phyloP scores from a whole-genome alignment of 2,888 invertebrate genomes.

The Philhelius pedissequus region DNA sequence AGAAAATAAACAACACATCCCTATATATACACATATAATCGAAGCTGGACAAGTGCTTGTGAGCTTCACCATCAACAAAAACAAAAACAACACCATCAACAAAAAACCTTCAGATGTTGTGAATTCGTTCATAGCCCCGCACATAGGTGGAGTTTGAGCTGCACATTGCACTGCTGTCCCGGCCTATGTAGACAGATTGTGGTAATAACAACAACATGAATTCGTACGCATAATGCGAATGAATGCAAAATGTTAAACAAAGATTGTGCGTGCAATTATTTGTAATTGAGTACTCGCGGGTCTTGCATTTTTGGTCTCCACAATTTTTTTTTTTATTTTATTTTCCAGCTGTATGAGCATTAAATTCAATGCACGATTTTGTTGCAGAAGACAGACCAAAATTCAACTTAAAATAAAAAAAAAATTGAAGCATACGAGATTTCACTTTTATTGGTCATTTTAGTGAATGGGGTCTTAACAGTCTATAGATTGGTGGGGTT shows the following conservation, averaged over 20 bases:
- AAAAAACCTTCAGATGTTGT: conserved; percentile 43
- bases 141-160: neutral
- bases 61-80: neutral
- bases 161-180: neutral
- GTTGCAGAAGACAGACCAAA: neutral
- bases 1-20: neutral
- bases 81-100: neutral
- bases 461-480: conserved; percentile 22
- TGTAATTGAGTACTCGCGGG: conserved; percentile 67
- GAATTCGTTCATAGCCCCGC: neutral
- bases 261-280: conserved; percentile 69
- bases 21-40: neutral
- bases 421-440: conserved; percentile 27
- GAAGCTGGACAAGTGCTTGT: conserved; percentile 55
- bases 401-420: neutral
- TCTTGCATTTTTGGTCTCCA: conserved; percentile 22
- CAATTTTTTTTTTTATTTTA: neutral
- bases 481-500: neutral
- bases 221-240: conserved; percentile 64
- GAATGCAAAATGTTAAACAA: conserved; percentile 67
- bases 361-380: conserved; percentile 41
- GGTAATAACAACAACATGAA: conserved; percentile 46
- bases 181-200: neutral
- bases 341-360: neutral
- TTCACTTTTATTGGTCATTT: conserved; percentile 55